Percentiles rank a stretch among this genome's conserved stretches.
Evolutionary conservation across 2,797 vertebrate species (phyloP).

Genomic region (Neosalanx taihuensis): DNA sequence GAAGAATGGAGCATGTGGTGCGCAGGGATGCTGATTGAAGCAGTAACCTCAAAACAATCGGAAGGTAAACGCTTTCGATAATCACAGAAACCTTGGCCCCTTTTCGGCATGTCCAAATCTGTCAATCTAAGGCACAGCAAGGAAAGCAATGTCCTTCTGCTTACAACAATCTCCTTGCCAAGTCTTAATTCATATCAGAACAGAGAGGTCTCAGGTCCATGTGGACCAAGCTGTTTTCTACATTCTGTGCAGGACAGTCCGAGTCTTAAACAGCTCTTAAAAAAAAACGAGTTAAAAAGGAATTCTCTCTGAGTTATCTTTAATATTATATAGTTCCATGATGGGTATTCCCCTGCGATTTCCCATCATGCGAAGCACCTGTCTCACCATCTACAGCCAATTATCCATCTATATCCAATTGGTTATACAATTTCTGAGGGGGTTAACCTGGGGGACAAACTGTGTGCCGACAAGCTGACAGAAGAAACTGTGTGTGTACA

Average conservation of each 20-base stretch:
- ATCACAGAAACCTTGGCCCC: background rate
- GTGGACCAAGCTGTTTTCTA: too few species aligned
- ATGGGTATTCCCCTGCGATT: too few species aligned
- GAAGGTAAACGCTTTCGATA: background rate
- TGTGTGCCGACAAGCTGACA: conserved; percentile 48
- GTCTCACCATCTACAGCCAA: too few species aligned
- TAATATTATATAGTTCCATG: too few species aligned
- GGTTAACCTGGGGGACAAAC: conserved; percentile 22
- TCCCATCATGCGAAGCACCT: too few species aligned
- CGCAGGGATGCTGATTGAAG: conserved; percentile 1
- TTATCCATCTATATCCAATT: too few species aligned
- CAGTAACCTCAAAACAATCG: background rate
- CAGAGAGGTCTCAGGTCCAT: too few species aligned
- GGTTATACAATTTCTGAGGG: too few species aligned
- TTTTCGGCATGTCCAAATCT: background rate
- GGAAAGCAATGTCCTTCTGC: conserved; percentile 12
- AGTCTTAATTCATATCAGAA: conserved; percentile 78
- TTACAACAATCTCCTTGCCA: conserved; percentile 64
- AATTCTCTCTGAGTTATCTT: too few species aligned
- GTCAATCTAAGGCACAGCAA: background rate
- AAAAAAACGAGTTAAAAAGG: too few species aligned
- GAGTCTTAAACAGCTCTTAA: too few species aligned
- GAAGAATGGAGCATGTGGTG: conserved; percentile 19
- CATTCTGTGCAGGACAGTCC: too few species aligned
- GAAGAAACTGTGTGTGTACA: conserved; percentile 53